Percentiles rank a stretch among this genome's conserved stretches.
These are phyloP conservation scores for Adrianichthys oophorus DNA, from an alignment of 2,797 vertebrate species.

Conservation along the genomic window DNA sequence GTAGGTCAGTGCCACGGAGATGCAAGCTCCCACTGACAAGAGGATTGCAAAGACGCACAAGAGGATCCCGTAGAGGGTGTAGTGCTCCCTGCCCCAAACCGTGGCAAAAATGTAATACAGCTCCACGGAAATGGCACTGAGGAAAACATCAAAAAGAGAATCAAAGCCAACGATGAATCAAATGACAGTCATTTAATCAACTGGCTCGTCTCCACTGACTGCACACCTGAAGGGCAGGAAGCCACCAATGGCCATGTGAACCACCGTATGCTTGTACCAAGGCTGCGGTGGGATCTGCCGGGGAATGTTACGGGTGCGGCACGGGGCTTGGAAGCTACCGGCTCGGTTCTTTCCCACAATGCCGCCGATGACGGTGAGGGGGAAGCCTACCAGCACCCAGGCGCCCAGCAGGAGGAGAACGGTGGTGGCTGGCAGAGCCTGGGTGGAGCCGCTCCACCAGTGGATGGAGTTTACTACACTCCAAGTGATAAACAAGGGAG, in stretches of 20 bases:
- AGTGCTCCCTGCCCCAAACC: constrained; percentile 93
- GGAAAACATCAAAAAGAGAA: constrained; percentile 35
- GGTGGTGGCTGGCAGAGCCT: constrained; percentile 89
- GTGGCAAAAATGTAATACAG: constrained; percentile 96
- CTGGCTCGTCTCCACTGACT: background rate
- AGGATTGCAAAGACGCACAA: constrained; percentile 93
- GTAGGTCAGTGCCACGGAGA: constrained; percentile 93
- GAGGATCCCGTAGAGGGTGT: constrained; percentile 92
- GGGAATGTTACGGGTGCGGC: constrained; percentile 90
- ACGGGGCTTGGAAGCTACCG: constrained; percentile 86
- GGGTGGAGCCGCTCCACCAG: constrained; percentile 92
- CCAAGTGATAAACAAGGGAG: constrained; percentile 93
- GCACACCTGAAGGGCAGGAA: constrained; percentile 94
- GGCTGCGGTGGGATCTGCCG: constrained; percentile 89
- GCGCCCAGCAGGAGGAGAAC: constrained; percentile 88
- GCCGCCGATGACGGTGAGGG: constrained; percentile 91
- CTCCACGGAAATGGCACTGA: constrained; percentile 93
- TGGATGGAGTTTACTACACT: constrained; percentile 92
- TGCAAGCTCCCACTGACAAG: constrained; percentile 91
- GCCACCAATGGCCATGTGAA: constrained; percentile 93
- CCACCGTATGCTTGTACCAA: constrained; percentile 88
- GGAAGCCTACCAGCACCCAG: constrained; percentile 93
- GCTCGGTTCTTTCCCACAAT: constrained; percentile 92
- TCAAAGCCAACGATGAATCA: background rate
- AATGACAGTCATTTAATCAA: background rate